Base-by-base conservation (phyloP, 2,113 vertebrate species). In the Cebidichthys violaceus region DNA sequence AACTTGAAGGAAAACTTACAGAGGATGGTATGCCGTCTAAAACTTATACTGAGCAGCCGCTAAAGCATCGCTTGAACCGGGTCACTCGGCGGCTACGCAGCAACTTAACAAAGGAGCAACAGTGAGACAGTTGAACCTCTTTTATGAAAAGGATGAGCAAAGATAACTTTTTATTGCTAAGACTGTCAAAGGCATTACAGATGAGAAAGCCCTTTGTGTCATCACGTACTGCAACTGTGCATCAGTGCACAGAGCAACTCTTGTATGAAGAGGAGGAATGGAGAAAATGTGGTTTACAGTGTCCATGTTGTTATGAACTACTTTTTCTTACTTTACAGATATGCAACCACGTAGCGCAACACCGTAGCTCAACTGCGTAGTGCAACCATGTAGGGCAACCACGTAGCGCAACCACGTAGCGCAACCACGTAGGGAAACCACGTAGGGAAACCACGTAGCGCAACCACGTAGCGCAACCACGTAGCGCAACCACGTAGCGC, bases 1-100 rank as follows among this genome's bases (percentile, higher is more conserved):
- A 39, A 77, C 14, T 83, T 2, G 11, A 29, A 27, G 62, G 69
- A 35, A 59, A 81, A 57, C 59, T 27, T 41, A 9, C 29, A 69
- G 77, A 68, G 29, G 62, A 70, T 2, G 57, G 70, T 33, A 43
- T 9, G 57, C 37, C 64, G 47, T 35, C 60, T 71, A 1, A 70
- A 74, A 62, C 24, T 67, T 0, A 20, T n/a, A 2, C 70, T 11
- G 47, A 75, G 9, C n/a, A 22, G 57, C 33, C 18, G 65, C 66
- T 22, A 35, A 68, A 62, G 67, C 43, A 60, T 59, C 0, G 3
- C 33, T 79, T 33, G 39, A 76, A 59, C 31, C n/a, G 27, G 78
- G 31, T 69, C 18, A 50, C 39, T 61, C n/a, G 27, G 37, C n/a
- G 5, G 13, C 55, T 1, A 2, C 4, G 15, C 2, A 66, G 33